Conservation (phyloP, 92 coral and sea anemone species). For the Parazoanthus darwini region DNA sequence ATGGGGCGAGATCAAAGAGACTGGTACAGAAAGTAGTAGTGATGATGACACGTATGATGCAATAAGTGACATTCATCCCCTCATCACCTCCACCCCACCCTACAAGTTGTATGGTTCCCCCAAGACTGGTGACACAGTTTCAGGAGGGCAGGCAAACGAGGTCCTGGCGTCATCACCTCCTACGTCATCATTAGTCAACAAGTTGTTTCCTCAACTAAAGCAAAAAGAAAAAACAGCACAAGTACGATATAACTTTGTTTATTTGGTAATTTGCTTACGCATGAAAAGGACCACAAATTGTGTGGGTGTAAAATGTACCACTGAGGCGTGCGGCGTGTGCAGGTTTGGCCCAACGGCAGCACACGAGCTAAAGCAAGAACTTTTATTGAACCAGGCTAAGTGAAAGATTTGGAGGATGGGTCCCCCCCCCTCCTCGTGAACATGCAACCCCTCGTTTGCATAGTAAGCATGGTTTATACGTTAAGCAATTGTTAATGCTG, state of each 20-base stretch:
- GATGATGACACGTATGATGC: conserved; percentile 77
- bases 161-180: conserved; percentile 83
- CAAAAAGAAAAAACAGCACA: conserved; percentile 52
- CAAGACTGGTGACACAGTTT: not conserved
- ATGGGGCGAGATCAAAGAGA: conserved; percentile 77
- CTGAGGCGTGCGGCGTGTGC: not conserved
- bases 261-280: not conserved
- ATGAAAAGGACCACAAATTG: not conserved
- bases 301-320: no score
- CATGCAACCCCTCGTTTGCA: no score
- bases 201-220: conserved; percentile 94
- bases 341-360: not conserved
- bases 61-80: conserved; percentile 66
- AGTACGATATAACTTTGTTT: not conserved
- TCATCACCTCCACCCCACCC: conserved; percentile 51
- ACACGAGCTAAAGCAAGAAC: no score
- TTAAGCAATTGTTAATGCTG: no score
- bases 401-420: no score
- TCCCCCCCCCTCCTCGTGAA: no score
- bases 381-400: no score
- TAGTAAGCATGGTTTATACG: no score
- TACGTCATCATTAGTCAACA: conserved; percentile 87
- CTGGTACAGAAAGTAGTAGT: conserved; percentile 47
- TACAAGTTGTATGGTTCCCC: not conserved
- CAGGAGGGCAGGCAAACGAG: conserved; percentile 9